Base-by-base conservation (phyloP, 2,113 vertebrate genomes). In the Pollachius pollachius region DNA sequence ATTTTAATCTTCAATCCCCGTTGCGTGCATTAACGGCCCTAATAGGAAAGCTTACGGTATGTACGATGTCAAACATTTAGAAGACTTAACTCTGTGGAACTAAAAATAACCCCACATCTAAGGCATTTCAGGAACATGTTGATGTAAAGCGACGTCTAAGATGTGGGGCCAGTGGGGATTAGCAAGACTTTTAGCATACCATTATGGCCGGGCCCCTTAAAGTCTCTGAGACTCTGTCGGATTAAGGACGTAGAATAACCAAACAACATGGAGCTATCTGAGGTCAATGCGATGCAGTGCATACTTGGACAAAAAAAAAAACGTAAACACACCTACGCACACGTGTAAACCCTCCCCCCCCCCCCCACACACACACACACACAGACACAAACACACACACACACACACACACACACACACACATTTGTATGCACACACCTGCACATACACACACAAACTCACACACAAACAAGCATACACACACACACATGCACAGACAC, bases 241-340 rank as follows among this genome's bases (percentile, higher is more conserved):
- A 72, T 73, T 64, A 74, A 48, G 77, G 72, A 64, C 48, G 71
- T 52, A 15, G 62, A 68, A 37, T 21, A 58, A 59, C 64, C 73
- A 69, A 77, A 76, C 63, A 77, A 23, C 77, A 25, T 48, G 0
- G 67, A 82, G 83, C 84, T 76, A 83, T 85, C 81, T 77, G 2
- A 48, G 41, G 41, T 48, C 8, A 48, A 13, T 9, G 41, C 8
- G 9, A 13, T 9, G 41, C 8, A 2, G 41, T 34, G 30, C 52
- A 54, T 54, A 15, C 16, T 54, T 54, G 12, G 12, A 17, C 15
- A 57, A 17, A 57, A 4, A 56, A 9, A 56, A 9, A 11, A 15
- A 56, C 54, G 1, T 15, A 15, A 17, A 57, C 70, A 37, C 77
- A 73, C 71, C 13, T 68, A 56, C 19, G 23, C 65, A 48, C 71